A percentile compares a stretch with the other conserved stretches of the same genome.
phyloP scores from a whole-genome alignment of 2,797 vertebrate species.

The Lacerta bilineata region DNA sequence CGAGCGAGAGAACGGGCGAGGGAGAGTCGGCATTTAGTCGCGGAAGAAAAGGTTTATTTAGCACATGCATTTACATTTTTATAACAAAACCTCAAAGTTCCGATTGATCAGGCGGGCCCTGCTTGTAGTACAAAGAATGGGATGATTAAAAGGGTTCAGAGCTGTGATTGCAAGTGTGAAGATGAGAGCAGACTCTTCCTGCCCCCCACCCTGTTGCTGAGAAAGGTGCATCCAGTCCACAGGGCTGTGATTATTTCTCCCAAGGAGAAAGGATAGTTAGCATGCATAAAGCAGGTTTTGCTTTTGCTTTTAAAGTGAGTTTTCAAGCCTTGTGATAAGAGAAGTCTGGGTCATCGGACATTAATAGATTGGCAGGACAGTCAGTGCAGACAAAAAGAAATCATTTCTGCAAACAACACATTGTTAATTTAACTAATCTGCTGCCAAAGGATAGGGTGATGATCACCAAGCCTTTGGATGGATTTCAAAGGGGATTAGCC shows the following conservation, averaged over 20 bases:
- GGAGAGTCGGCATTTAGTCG: background rate
- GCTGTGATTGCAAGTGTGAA: slow-evolving; percentile 21
- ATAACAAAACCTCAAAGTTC: slow-evolving; percentile 58
- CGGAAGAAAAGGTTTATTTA: slow-evolving; percentile 46
- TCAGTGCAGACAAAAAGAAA: background rate
- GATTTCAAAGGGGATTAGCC: too few relatives aligned
- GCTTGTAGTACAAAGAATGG: slow-evolving; percentile 40
- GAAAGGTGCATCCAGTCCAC: slow-evolving; percentile 25
- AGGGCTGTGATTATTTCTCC: background rate
- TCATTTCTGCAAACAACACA: background rate
- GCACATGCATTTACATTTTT: slow-evolving; percentile 57
- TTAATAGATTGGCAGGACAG: background rate
- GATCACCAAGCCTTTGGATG: too few relatives aligned
- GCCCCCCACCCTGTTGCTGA: background rate
- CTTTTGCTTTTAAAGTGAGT: too few relatives aligned
- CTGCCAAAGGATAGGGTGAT: background rate
- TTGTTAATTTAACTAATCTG: too few relatives aligned
- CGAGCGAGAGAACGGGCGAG: background rate
- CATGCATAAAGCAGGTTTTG: background rate
- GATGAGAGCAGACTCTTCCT: slow-evolving; percentile 32
- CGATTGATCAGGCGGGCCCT: slow-evolving; percentile 51
- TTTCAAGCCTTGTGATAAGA: too few relatives aligned
- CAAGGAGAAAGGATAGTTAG: background rate
- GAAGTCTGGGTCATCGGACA: too few relatives aligned
- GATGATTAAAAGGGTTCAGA: slow-evolving; percentile 58